phyloP scores from a whole-genome alignment of 2,888 invertebrate species.

The Nemapogon koenigi region DNA sequence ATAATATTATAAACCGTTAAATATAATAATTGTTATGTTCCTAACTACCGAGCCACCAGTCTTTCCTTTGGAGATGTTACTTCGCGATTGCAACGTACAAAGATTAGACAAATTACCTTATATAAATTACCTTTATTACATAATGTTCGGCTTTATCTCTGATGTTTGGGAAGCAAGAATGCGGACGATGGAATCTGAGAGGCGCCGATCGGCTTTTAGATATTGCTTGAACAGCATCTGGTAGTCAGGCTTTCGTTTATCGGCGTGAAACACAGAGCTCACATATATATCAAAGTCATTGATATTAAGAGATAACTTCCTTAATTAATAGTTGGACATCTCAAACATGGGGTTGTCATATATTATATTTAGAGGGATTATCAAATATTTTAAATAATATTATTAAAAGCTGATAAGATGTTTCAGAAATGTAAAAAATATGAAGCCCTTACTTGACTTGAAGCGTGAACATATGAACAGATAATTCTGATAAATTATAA shows the following conservation, averaged over 20 bases:
- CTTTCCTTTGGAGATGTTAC: too few species aligned
- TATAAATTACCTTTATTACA: conserved; percentile 19
- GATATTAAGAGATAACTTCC: conserved; percentile 37
- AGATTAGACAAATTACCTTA: conserved; percentile 8
- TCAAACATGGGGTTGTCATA: conserved; percentile 36
- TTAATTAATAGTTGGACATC: conserved; percentile 37
- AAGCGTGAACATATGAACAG: too few species aligned
- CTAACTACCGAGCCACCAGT: too few species aligned
- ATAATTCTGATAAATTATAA: too few species aligned
- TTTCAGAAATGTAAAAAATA: too few species aligned
- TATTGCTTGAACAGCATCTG: conserved; percentile 37
- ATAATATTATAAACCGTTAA: too few species aligned
- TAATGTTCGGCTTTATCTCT: conserved; percentile 41
- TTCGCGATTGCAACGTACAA: not conserved
- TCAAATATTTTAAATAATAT: too few species aligned
- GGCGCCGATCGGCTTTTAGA: conserved; percentile 32
- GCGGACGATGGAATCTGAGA: conserved; percentile 35
- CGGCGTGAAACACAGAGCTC: conserved; percentile 37
- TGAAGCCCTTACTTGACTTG: too few species aligned
- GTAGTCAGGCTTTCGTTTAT: conserved; percentile 42
- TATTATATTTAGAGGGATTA: too few species aligned
- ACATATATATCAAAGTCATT: conserved; percentile 48
- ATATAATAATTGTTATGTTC: too few species aligned
- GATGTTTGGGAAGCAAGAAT: conserved; percentile 32
- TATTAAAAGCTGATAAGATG: too few species aligned